phyloP scores from a whole-genome alignment of 2,797 vertebrate genomes.

The Pelobates cultripes region DNA sequence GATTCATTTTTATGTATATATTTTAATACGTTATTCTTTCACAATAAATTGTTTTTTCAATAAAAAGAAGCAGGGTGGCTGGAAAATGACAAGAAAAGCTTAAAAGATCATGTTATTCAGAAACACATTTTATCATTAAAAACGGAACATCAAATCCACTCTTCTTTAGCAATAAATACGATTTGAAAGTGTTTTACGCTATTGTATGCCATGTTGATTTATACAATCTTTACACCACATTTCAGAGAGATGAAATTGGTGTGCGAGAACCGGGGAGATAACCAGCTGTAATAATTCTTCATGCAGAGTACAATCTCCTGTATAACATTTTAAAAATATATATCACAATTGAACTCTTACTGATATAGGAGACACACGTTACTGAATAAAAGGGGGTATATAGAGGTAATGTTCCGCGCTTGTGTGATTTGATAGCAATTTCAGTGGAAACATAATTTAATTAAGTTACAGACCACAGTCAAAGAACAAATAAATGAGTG shows the following conservation, averaged over 20 bases:
- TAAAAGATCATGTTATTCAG: conserved; percentile 4
- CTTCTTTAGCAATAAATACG: conserved; percentile 8
- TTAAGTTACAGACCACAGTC: too few species aligned
- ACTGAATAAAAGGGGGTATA: not conserved
- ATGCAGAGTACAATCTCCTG: not conserved
- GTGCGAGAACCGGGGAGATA: conserved; percentile 1
- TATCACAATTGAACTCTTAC: not conserved
- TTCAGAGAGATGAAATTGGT: conserved; percentile 3
- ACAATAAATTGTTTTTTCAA: conserved; percentile 1
- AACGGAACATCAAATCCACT: not conserved
- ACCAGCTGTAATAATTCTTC: conserved; percentile 1
- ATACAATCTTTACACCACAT: conserved; percentile 2
- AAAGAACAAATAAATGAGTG: too few species aligned
- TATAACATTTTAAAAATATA: conserved; percentile 9
- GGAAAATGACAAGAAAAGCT: not conserved
- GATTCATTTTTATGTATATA: not conserved
- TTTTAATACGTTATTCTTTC: not conserved
- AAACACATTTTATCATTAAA: conserved; percentile 26
- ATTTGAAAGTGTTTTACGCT: conserved; percentile 4
- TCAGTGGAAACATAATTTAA: not conserved
- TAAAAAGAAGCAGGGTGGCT: not conserved
- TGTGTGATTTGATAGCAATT: not conserved
- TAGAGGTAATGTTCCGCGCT: not conserved
- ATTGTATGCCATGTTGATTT: conserved; percentile 15
- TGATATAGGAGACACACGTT: not conserved